These are phyloP conservation scores for Tenebrosternarchus preto DNA, from an alignment of 2,113 vertebrate species.

Conservation along the genomic window DNA sequence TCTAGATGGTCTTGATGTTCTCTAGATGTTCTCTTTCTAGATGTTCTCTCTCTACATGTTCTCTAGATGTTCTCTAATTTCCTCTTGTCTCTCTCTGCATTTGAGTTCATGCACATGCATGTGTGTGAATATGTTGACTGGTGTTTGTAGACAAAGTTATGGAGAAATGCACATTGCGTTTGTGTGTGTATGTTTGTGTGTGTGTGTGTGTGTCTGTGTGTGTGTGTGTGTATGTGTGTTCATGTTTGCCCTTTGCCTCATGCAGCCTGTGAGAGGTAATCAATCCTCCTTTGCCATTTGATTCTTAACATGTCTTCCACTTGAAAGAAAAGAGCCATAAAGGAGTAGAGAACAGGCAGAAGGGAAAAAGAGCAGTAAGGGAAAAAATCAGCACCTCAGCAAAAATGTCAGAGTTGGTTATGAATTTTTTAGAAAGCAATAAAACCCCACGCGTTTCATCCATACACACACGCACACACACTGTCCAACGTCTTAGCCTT, in stretches of 20 bases:
- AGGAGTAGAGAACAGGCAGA: slow-evolving; percentile 49
- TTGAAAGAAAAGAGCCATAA: slow-evolving; percentile 58
- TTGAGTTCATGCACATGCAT: slow-evolving; percentile 5
- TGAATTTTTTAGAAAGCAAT: slow-evolving; percentile 72
- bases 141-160: background rate
- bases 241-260: slow-evolving; percentile 7
- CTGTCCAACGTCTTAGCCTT: slow-evolving; percentile 6
- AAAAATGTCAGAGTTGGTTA: slow-evolving; percentile 68
- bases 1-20: too few relatives aligned
- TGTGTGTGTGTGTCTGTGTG: slow-evolving; percentile 20
- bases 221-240: background rate
- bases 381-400: slow-evolving; percentile 66
- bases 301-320: slow-evolving; percentile 64
- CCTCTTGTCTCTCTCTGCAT: slow-evolving; percentile 43
- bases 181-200: slow-evolving; percentile 33
- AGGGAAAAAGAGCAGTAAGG: slow-evolving; percentile 17
- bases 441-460: slow-evolving; percentile 61
- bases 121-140: background rate
- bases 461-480: slow-evolving; percentile 2
- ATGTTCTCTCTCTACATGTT: too few relatives aligned
- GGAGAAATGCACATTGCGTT: slow-evolving; percentile 41
- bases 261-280: slow-evolving; percentile 48
- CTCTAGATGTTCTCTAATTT: too few relatives aligned
- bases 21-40: too few relatives aligned
- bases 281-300: slow-evolving; percentile 53